Base-by-base conservation (phyloP, 2,888 invertebrate genomes). In the Bruchidius siliquastri region DNA sequence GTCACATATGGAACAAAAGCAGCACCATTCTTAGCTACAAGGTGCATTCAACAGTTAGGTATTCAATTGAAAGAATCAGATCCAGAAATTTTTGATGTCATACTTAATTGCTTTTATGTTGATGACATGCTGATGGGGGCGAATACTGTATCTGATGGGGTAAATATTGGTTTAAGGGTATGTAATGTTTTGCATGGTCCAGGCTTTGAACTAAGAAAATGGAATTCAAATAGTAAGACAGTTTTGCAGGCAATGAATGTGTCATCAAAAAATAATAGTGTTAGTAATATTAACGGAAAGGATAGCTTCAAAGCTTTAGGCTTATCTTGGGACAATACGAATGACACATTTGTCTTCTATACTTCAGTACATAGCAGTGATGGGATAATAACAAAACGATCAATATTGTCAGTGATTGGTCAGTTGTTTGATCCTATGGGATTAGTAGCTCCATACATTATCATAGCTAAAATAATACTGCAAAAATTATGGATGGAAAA, bases 341-440 rank as follows among this genome's bases (percentile, higher is more conserved):
- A 49, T 8, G 76, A 76, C 49, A 30, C 32, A 13, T 66, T 78
- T 22, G 66, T 68, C 18, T 76, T 74, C 26, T 68, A 70, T n/a
- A 75, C 74, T 22, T 71, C 18, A 2, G 21, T 26, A 26, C 26
- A 67, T 21, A 66, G 6, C 13, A 13, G 69, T 8, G 69, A 18
- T n/a, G 20, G 72, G 20, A 74, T 22, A 21, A 67, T 76, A 22
- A 76, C 75, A 0, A 77, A 77, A 71, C 71, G 74, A 8, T 69
- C 69, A 66, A 74, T 75, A 49, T 67, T 78, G 21, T 75, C 78
- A 20, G 69, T 20, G 8, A 75, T 74, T 69, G 68, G 73, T 8
- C 74, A 78, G 72, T 70, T 79, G 10, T 79, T 77, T 73, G 80
- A 80, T 26, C 77, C 77, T 0, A 30, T 80, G 20, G 79, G 78